Evolutionary conservation across 1,140 invertebrate genomes (phyloP).

Genomic region (Hetaerina americana): DNA sequence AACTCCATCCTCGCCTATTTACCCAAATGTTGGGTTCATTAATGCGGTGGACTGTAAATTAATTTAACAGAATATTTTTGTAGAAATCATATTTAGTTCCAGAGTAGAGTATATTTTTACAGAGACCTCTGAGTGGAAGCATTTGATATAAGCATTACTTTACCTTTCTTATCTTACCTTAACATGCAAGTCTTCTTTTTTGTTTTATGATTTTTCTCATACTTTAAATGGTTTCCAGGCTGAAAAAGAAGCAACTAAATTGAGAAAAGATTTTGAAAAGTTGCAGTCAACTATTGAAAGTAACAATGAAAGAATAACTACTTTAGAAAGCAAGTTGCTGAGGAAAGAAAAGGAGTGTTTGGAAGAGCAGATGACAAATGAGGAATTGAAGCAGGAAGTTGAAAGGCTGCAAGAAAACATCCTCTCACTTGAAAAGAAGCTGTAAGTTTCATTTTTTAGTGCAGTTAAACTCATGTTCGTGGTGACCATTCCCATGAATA

Average conservation of each 20-base stretch:
- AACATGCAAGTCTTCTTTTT: too few species aligned
- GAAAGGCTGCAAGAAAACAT: slow-evolving; percentile 29
- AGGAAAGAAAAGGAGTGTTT: slow-evolving; percentile 36
- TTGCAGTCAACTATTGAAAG: slow-evolving; percentile 31
- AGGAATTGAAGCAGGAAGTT: slow-evolving; percentile 37
- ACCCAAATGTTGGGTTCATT: background rate
- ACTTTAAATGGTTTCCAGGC: slow-evolving; percentile 20
- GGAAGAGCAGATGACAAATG: slow-evolving; percentile 31
- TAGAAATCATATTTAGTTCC: slow-evolving; percentile 13
- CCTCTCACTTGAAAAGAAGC: slow-evolving; percentile 32
- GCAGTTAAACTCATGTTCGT: too few species aligned
- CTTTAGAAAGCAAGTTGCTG: slow-evolving; percentile 34
- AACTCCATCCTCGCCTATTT: too few species aligned
- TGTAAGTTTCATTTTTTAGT: too few species aligned
- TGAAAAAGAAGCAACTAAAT: slow-evolving; percentile 27
- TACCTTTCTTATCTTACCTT: background rate
- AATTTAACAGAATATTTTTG: background rate
- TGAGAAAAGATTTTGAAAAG: slow-evolving; percentile 27
- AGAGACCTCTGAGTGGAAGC: background rate
- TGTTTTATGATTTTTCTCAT: background rate
- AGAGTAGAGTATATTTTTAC: background rate
- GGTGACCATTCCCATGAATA: too few species aligned
- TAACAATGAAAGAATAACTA: slow-evolving; percentile 31
- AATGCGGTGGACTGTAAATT: slow-evolving; percentile 2
- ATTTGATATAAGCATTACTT: background rate